phyloP scores from a whole-genome alignment of 2,888 invertebrate genomes.

The Caenorhabditis sp. region DNA sequence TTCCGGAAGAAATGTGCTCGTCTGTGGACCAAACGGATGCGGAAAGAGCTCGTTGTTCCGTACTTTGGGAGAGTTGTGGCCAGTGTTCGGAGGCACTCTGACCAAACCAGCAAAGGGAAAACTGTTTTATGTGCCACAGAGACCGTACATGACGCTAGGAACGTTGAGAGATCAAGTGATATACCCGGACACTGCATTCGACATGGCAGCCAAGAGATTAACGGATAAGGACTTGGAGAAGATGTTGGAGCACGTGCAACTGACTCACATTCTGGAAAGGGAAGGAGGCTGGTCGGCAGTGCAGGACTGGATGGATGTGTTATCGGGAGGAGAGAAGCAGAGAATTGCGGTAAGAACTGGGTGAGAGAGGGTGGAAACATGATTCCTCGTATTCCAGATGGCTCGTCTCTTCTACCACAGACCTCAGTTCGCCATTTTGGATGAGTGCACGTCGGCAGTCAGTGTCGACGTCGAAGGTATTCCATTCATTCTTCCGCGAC shows the following conservation, averaged over 20 bases:
- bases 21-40: constrained; percentile 82
- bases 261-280: constrained; percentile 80
- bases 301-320: constrained; percentile 89
- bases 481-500: constrained; percentile 73
- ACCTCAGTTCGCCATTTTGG: constrained; percentile 81
- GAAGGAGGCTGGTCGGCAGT: constrained; percentile 73
- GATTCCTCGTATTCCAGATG: constrained; percentile 60
- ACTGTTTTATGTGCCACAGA: constrained; percentile 92
- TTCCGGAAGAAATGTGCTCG: constrained; percentile 86
- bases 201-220: constrained; percentile 85
- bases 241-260: constrained; percentile 84
- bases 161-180: constrained; percentile 91
- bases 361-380: background rate
- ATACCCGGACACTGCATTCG: constrained; percentile 89
- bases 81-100: constrained; percentile 82
- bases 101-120: constrained; percentile 95
- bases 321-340: constrained; percentile 82
- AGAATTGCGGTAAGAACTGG: constrained; percentile 82
- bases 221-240: constrained; percentile 85
- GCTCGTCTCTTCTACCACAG: constrained; percentile 80
- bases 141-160: constrained; percentile 97
- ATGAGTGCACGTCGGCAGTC: constrained; percentile 82
- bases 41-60: constrained; percentile 82
- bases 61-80: constrained; percentile 81
- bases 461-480: constrained; percentile 82